Base-by-base conservation (phyloP, 1,140 invertebrate species). In the Anagrus nilaparvatae region DNA sequence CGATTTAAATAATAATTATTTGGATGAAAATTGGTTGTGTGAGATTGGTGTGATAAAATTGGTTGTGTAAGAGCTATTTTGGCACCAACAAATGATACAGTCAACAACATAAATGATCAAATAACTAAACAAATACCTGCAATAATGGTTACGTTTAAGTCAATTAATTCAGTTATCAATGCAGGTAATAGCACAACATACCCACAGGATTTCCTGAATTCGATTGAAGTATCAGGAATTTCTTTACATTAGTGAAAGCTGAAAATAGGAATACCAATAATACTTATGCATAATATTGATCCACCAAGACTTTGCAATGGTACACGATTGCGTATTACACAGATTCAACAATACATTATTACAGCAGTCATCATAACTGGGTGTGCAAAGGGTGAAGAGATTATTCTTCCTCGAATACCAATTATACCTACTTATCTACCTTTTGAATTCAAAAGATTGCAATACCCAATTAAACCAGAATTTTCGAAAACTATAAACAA, bases 231-330 rank as follows among this genome's bases (percentile, higher is more conserved):
- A 38, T 52, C 63, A 16, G 59, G 57, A 12, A 27, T 70, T 35
- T 60, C 59, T 51, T 54, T 56, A 37, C 58, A 69, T 40, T 55
- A 53, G 54, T 44, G 62, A 35, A 42, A 47, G 51, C 51, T 70
- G 43, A 70, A 69, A 54, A 48, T 65, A 46, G 60, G 63, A 30
- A 49, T 51, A 8, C 55, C 54, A 24, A 59, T 72, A 14, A 67
- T 70, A 19, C 24, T 69, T 29, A 40, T 62, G 7, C 56, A 61
- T 48, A 71, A 72, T 54, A 52, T 63, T 27, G 59, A 69, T 43
- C 56, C 51, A 55, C 56, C 61, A 43, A 48, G 48, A 44, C 54
- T 71, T 35, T 72, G 65, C 44, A 72, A 72, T 51, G 63, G 58
- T 5, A 72, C 67, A 36, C 25, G 64, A 44, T 50, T 70, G 27